Evolutionary conservation across 37 sponge, comb jelly and placozoan genomes (phyloP).

Genomic region (Theonella swinhoei): DNA sequence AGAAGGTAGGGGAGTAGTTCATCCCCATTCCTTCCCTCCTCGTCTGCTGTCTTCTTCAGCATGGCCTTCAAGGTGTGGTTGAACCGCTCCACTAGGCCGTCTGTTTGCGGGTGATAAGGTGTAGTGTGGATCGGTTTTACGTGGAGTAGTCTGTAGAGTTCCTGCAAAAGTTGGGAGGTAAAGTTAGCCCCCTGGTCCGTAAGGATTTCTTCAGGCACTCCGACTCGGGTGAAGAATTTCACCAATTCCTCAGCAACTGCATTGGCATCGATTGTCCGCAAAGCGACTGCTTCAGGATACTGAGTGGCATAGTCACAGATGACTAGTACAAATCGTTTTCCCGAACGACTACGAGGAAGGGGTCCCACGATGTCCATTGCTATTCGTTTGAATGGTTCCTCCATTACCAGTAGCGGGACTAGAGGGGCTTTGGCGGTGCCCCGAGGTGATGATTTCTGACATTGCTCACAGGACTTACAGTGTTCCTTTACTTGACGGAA

Average conservation of each 20-base stretch:
- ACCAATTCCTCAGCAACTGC: constrained; percentile 52
- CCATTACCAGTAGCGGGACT: constrained; percentile 36
- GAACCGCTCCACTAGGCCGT: constrained; percentile 60
- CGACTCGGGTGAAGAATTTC: constrained; percentile 32
- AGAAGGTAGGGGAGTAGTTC: constrained; percentile 36
- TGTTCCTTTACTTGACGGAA: constrained; percentile 24
- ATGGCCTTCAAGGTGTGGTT: constrained; percentile 52
- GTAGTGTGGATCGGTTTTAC: constrained; percentile 44
- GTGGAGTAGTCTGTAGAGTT: constrained; percentile 37
- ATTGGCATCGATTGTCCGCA: constrained; percentile 36
- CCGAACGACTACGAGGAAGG: constrained; percentile 24
- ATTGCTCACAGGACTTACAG: constrained; percentile 36
- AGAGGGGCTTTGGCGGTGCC: constrained; percentile 34
- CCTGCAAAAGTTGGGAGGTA: constrained; percentile 30
- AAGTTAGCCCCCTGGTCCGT: constrained; percentile 59
- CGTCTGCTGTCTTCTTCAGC: constrained; percentile 5
- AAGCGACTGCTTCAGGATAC: constrained; percentile 55
- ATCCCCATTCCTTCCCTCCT: constrained; percentile 44
- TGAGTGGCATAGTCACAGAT: constrained; percentile 39
- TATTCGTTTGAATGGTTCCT: constrained; percentile 51
- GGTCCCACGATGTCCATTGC: constrained; percentile 76
- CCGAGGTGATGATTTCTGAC: constrained; percentile 13
- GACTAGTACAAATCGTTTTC: constrained; percentile 45
- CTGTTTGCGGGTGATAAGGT: constrained; percentile 67
- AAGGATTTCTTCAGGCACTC: constrained; percentile 52